A percentile compares a stretch with the other conserved stretches of the same genome.
phyloP scores from a whole-genome alignment of 1,140 invertebrate species.

The Euura saliciscinereae region DNA sequence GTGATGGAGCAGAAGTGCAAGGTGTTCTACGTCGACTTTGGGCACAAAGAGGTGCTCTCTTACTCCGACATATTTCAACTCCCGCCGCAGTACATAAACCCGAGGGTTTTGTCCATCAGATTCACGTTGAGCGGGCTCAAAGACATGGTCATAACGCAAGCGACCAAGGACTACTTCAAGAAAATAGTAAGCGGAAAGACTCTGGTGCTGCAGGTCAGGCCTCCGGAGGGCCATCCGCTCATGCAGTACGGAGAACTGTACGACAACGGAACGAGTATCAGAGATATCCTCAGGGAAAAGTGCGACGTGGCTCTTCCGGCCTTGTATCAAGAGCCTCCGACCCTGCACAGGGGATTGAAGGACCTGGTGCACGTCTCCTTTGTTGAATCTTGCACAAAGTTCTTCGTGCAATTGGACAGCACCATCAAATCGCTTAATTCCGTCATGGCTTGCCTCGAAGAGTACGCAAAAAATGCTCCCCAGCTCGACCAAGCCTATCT shows the following conservation, averaged over 20 bases:
- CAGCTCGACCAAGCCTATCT: constrained; percentile 59
- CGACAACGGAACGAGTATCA: constrained; percentile 63
- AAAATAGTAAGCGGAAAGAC: constrained; percentile 66
- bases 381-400: constrained; percentile 72
- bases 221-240: constrained; percentile 69
- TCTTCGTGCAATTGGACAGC: constrained; percentile 72
- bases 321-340: constrained; percentile 60
- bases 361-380: constrained; percentile 70
- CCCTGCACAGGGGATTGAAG: constrained; percentile 44
- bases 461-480: constrained; percentile 33
- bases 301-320: constrained; percentile 46
- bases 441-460: constrained; percentile 34
- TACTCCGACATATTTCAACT: constrained; percentile 74
- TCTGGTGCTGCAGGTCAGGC: constrained; percentile 67
- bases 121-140: constrained; percentile 73
- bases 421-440: constrained; percentile 61
- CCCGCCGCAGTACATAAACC: constrained; percentile 70
- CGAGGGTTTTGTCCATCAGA: constrained; percentile 73
- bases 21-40: constrained; percentile 80
- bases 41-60: constrained; percentile 72
- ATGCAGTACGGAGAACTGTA: constrained; percentile 75
- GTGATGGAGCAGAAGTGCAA: constrained; percentile 65
- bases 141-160: constrained; percentile 66
- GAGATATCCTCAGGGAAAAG: constrained; percentile 59
- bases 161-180: constrained; percentile 74